Percentiles rank a stretch among this genome's conserved stretches.
Conservation (phyloP, 1,140 invertebrate genomes). For the Popillia japonica region DNA sequence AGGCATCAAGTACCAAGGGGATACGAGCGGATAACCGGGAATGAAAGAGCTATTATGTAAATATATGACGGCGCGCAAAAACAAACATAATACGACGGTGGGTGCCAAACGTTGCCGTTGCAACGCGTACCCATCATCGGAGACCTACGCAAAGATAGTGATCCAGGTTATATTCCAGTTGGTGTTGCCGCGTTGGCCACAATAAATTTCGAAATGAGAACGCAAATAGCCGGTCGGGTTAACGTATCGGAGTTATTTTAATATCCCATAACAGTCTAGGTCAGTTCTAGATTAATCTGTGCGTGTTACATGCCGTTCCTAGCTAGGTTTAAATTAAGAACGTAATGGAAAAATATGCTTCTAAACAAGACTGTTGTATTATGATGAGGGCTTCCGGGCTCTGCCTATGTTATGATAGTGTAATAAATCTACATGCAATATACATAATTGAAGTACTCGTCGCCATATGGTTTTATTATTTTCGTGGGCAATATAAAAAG, state of each 20-base stretch:
- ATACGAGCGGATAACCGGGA: background rate
- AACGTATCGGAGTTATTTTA: constrained; percentile 12
- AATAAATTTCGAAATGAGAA: constrained; percentile 13
- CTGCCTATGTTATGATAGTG: no score
- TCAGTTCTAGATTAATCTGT: constrained; percentile 22
- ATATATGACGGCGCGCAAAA: constrained; percentile 10
- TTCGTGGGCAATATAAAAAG: no score
- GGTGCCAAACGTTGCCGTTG: background rate
- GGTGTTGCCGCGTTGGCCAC: background rate
- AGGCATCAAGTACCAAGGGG: background rate
- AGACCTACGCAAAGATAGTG: background rate
- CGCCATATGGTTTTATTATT: no score
- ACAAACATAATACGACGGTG: background rate
- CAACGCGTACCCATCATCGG: background rate
- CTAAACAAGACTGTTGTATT: no score
- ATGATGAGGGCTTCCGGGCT: no score
- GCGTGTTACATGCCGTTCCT: background rate
- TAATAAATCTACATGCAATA: no score
- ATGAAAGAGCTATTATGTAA: constrained; percentile 23
- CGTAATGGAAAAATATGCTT: background rate
- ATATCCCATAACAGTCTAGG: constrained; percentile 11
- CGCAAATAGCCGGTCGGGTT: constrained; percentile 23
- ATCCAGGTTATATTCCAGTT: background rate
- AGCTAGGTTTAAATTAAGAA: background rate
- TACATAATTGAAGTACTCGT: no score